Percentiles rank a stretch among this genome's conserved stretches.
Conservation (phyloP, 1,140 invertebrate genomes). For the Drosophila tristis region DNA sequence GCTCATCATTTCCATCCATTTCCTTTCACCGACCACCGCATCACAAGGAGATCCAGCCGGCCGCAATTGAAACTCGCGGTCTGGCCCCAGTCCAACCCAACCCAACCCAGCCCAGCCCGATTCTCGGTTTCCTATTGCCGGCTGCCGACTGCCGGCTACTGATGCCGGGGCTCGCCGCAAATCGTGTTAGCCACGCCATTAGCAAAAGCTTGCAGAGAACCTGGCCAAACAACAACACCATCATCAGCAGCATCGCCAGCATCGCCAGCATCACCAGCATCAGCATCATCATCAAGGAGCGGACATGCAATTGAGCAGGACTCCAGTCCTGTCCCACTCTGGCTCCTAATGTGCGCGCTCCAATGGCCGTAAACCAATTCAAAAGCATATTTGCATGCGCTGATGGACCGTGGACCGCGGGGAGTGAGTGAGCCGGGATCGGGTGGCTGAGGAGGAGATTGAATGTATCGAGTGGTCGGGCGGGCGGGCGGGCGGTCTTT, state of each 20-base stretch:
- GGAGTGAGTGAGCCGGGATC: constrained; percentile 4
- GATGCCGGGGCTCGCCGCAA: constrained; percentile 47
- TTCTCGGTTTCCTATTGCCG: constrained; percentile 13
- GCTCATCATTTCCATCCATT: constrained; percentile 50
- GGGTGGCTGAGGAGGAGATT: neutral
- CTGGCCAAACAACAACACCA: constrained; percentile 39
- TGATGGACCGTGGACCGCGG: constrained; percentile 66
- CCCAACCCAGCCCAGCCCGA: neutral
- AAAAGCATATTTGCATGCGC: constrained; percentile 79
- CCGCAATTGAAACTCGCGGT: constrained; percentile 54
- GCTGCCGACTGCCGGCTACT: constrained; percentile 15
- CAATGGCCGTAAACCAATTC: constrained; percentile 79
- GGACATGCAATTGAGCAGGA: constrained; percentile 32
- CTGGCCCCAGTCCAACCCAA: neutral
- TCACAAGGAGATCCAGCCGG: constrained; percentile 18
- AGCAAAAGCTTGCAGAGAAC: constrained; percentile 71
- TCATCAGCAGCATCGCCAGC: constrained; percentile 19
- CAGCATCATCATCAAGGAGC: constrained; percentile 2
- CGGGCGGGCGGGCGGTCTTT: constrained; percentile 19
- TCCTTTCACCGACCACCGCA: neutral
- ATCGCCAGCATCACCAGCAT: neutral
- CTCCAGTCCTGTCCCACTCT: neutral
- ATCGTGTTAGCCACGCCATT: constrained; percentile 81
- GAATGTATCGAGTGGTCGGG: constrained; percentile 47
- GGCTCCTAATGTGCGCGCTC: constrained; percentile 62